A percentile compares a stretch with the other conserved stretches of the same genome.
Evolutionary conservation across 2,888 invertebrate species (phyloP).

Genomic region (Noctua pronuba): DNA sequence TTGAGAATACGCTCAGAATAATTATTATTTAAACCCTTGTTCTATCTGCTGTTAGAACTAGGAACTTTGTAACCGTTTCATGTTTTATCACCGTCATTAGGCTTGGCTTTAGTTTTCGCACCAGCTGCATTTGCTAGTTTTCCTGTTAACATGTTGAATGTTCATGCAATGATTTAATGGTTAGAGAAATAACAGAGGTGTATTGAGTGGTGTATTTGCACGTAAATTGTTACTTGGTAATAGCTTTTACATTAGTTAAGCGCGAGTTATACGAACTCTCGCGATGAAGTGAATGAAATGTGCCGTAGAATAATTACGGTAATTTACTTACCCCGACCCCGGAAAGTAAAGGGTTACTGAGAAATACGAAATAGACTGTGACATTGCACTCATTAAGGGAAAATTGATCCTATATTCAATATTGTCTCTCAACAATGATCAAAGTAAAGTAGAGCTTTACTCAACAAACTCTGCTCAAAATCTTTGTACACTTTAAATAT

Average conservation of each 20-base stretch:
- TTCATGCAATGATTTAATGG: slow-evolving; percentile 41
- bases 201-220: slow-evolving; percentile 30
- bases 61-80: slow-evolving; percentile 23
- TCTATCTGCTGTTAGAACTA: slow-evolving; percentile 11
- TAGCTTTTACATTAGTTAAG: slow-evolving; percentile 26
- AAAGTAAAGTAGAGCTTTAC: slow-evolving; percentile 24
- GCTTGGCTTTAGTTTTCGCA: slow-evolving; percentile 40
- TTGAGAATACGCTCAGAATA: slow-evolving; percentile 42
- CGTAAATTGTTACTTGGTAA: slow-evolving; percentile 33
- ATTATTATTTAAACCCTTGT: slow-evolving; percentile 39
- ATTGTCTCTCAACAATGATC: slow-evolving; percentile 11
- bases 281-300: slow-evolving; percentile 24
- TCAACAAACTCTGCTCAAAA: slow-evolving; percentile 5
- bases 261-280: slow-evolving; percentile 10
- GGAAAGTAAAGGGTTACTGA: neutral
- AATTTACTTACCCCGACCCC: slow-evolving; percentile 11
- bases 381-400: slow-evolving; percentile 25
- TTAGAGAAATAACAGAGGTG: slow-evolving; percentile 32
- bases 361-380: slow-evolving; percentile 22
- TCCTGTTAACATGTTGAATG: slow-evolving; percentile 39
- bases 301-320: slow-evolving; percentile 28
- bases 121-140: slow-evolving; percentile 48
- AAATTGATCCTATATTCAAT: slow-evolving; percentile 18
- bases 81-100: slow-evolving; percentile 42
- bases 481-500: slow-evolving; percentile 35